Base-by-base conservation (phyloP, 2,113 vertebrate genomes). In the Hypocryptadius cinnamomeus region DNA sequence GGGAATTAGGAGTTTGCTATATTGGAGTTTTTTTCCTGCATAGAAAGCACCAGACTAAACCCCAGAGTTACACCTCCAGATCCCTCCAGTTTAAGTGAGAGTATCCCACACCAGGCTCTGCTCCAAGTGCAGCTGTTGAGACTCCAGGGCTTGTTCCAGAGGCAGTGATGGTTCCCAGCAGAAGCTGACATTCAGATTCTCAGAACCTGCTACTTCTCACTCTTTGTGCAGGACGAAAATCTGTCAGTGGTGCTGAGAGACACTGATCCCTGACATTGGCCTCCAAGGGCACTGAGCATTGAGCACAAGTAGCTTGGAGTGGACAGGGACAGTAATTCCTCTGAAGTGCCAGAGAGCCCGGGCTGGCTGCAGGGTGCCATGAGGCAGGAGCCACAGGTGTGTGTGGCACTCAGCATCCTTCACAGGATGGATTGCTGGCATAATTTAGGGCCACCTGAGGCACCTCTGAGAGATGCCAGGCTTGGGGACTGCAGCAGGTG, bases 341-440 rank as follows among this genome's bases (percentile, higher is more conserved):
- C 45, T 7, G 2, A 35, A 79, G 39, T 15, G 30, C 65, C 3
- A 0, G 44, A 14, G 54, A 54, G 64, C 45, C 4, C 0, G 0
- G 54, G 66, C 50, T 5, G 40, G 82, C 35, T 73, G 54, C 86
- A 68, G 54, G 31, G 11, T 19, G 25, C 59, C 0, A 1, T 33
- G 42, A 69, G 81, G 72, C 10, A 0, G 25, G 27, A 73, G 70
- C 13, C 87, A 28, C 9, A 23, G 74, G 40, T 0, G 17, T 56
- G 69, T 42, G 16, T 30, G 25, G 0, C 45, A 16, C 44, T 22
- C 7, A 0, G 69, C 59, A 76, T 45, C 59, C 57, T 23, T 35
- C 76, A 71, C 57, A 79, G 23, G 39, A 45, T 10, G 54, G 64
- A 24, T 69, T 65, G 64, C 33, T 4, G 3, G 48, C 5, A 17